phyloP scores from a whole-genome alignment of 2,888 invertebrate genomes.

The Isoperla grammatica region DNA sequence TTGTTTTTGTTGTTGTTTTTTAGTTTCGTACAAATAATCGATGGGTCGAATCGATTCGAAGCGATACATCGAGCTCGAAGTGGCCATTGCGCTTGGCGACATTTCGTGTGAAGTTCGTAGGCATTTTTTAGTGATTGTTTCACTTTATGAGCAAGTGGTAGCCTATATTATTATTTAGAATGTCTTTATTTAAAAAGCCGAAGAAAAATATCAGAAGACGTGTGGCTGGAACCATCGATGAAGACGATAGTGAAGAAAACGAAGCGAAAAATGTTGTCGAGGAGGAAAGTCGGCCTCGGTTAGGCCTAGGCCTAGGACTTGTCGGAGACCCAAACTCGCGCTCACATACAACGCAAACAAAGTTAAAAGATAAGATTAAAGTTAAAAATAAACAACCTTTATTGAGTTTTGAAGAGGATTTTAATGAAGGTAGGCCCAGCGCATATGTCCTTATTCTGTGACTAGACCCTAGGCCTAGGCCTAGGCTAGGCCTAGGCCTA shows the following conservation, averaged over 20 bases:
- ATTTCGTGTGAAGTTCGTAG: too few species aligned
- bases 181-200: slow-evolving; percentile 85
- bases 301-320: too few species aligned
- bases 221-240: slow-evolving; percentile 30
- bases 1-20: too few species aligned
- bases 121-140: too few species aligned
- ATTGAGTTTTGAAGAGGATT: slow-evolving; percentile 65
- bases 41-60: too few species aligned
- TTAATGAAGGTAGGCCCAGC: slow-evolving; percentile 61
- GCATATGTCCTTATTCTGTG: background rate
- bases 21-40: too few species aligned
- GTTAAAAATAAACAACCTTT: slow-evolving; percentile 47
- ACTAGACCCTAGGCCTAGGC: background rate
- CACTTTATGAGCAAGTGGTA: too few species aligned
- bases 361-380: slow-evolving; percentile 41
- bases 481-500: too few species aligned
- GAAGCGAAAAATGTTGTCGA: slow-evolving; percentile 32
- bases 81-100: too few species aligned
- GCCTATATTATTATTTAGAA: slow-evolving; percentile 43
- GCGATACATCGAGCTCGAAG: too few species aligned
- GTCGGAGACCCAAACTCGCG: too few species aligned
- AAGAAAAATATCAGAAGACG: slow-evolving; percentile 65
- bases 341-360: slow-evolving; percentile 16
- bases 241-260: slow-evolving; percentile 34
- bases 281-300: slow-evolving; percentile 25